Conservation (phyloP, 2,113 vertebrate genomes). For the Etheostoma spectabile region DNA sequence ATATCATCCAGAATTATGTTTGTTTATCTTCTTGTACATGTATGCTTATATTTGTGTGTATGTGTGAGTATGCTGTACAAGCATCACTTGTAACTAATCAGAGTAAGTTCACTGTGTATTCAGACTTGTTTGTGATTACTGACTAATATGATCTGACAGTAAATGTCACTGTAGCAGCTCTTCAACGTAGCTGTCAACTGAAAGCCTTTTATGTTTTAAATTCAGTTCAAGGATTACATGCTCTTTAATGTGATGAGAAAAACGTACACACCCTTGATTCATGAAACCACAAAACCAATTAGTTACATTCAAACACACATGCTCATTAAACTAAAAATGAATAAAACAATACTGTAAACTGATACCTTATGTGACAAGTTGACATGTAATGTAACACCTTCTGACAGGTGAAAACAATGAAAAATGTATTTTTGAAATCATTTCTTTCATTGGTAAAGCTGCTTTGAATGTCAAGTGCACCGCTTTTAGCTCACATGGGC, state of each 20-base stretch:
- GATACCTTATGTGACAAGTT: not conserved
- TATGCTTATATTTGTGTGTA: not conserved
- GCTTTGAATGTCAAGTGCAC: slow-evolving; percentile 33
- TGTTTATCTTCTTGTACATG: not conserved
- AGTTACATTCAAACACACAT: slow-evolving; percentile 53
- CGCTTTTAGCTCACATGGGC: not conserved
- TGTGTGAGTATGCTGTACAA: not conserved
- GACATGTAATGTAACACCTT: slow-evolving; percentile 37
- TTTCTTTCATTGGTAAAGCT: slow-evolving; percentile 14
- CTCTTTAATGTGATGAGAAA: slow-evolving; percentile 67
- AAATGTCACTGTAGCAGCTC: slow-evolving; percentile 60
- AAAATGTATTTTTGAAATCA: slow-evolving; percentile 32
- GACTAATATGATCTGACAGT: slow-evolving; percentile 71
- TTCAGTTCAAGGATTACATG: slow-evolving; percentile 72
- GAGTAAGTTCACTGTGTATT: slow-evolving; percentile 22
- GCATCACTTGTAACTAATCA: not conserved
- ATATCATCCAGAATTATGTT: not conserved
- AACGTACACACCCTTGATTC: slow-evolving; percentile 49
- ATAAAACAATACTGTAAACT: slow-evolving; percentile 13
- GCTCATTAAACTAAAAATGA: slow-evolving; percentile 56
- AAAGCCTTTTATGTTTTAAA: slow-evolving; percentile 77
- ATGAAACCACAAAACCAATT: slow-evolving; percentile 45
- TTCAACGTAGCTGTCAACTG: slow-evolving; percentile 33
- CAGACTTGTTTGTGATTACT: slow-evolving; percentile 46
- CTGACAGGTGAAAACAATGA: slow-evolving; percentile 42